Evolutionary conservation across 2,888 invertebrate genomes (phyloP).

Genomic region (Polymixis lichenea): DNA sequence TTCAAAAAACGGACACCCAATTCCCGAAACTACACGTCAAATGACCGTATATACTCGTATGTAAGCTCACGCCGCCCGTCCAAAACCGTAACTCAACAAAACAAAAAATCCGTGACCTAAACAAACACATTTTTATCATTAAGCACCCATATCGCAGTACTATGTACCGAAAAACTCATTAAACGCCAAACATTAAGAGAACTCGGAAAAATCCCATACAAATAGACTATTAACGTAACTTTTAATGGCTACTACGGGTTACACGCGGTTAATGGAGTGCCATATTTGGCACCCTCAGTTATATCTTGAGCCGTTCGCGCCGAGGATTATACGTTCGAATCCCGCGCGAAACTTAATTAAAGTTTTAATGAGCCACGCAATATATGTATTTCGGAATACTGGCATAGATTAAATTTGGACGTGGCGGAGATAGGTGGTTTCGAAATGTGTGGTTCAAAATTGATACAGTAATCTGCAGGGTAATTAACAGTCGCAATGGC

Average conservation of each 20-base stretch:
- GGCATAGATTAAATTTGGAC: constrained; percentile 39
- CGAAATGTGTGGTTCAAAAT: not conserved
- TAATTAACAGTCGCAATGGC: no score
- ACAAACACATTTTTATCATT: constrained; percentile 41
- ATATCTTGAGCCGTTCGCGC: constrained; percentile 72
- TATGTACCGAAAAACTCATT: constrained; percentile 58
- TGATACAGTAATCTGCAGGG: not conserved
- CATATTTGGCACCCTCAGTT: constrained; percentile 74
- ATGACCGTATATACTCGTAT: no score
- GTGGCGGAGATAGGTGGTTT: not conserved
- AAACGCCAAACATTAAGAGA: constrained; percentile 56
- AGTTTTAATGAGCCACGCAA: constrained; percentile 84
- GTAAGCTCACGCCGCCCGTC: not conserved
- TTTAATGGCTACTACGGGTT: constrained; percentile 68
- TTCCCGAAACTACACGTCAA: not conserved
- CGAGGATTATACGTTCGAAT: constrained; percentile 76
- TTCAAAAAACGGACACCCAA: no score
- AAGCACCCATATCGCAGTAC: constrained; percentile 37
- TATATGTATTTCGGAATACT: constrained; percentile 73
- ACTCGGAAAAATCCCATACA: constrained; percentile 67
- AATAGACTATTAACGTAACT: constrained; percentile 69
- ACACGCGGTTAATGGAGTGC: constrained; percentile 68
- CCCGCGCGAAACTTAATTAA: constrained; percentile 85
- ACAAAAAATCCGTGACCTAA: constrained; percentile 12
- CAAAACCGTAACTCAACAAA: not conserved